A percentile compares a stretch with the other conserved stretches of the same genome.
phyloP scores from a whole-genome alignment of 2,888 invertebrate genomes.

The Barypeithes pellucidus region DNA sequence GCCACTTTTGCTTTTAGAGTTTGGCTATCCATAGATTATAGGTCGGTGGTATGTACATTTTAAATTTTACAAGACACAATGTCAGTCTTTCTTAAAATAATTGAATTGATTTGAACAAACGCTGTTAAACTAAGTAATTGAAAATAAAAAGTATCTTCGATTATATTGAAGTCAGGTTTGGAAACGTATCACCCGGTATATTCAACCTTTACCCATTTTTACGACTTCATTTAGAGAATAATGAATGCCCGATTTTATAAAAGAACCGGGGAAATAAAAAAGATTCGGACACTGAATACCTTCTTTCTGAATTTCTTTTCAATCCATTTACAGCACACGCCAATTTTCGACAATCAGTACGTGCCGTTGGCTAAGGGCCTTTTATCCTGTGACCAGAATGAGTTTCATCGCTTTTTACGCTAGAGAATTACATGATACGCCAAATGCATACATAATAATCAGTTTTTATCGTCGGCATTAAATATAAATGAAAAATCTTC shows the following conservation, averaged over 20 bases:
- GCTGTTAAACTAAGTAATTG: too few relatives aligned
- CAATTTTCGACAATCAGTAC: slow-evolving; percentile 10
- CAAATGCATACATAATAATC: neutral
- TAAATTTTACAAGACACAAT: too few relatives aligned
- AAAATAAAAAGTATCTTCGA: too few relatives aligned
- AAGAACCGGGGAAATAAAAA: neutral
- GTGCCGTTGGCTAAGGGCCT: neutral
- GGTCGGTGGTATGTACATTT: too few relatives aligned
- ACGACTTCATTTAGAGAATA: neutral
- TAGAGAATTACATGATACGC: neutral
- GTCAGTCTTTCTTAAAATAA: too few relatives aligned
- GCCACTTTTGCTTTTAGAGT: too few relatives aligned
- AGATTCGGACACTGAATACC: neutral
- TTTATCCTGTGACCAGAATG: slow-evolving; percentile 13
- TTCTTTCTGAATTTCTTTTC: neutral
- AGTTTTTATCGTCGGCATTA: too few relatives aligned
- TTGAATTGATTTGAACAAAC: too few relatives aligned
- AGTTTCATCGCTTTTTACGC: neutral
- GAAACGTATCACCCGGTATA: too few relatives aligned
- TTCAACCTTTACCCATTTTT: neutral
- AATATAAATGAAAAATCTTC: too few relatives aligned
- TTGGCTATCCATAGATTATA: too few relatives aligned
- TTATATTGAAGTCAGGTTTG: too few relatives aligned
- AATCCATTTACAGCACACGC: neutral
- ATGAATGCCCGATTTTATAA: neutral